These are phyloP conservation scores for Meloidogyne exigua DNA, from an alignment of 1,140 invertebrate species.

Conservation along the genomic window DNA sequence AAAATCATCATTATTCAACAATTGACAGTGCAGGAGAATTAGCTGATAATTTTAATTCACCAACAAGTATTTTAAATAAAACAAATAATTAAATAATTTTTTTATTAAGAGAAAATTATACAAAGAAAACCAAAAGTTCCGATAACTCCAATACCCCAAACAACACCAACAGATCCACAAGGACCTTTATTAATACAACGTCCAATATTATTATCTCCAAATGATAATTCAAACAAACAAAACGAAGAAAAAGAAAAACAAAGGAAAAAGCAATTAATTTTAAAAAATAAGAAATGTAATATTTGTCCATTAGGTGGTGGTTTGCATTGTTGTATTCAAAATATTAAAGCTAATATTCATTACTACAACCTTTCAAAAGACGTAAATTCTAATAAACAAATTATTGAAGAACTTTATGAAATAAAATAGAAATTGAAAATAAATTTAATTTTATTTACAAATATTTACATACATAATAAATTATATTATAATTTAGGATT, in stretches of 20 bases:
- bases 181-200: background rate
- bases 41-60: background rate
- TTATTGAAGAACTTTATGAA: too few species aligned
- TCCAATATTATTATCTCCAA: background rate
- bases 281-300: background rate
- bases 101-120: slow-evolving; percentile 2
- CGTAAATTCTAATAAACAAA: background rate
- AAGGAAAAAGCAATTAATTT: background rate
- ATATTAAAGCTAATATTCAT: background rate
- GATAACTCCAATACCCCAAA: background rate
- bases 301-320: background rate
- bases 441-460: background rate
- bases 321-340: background rate
- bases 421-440: too few species aligned
- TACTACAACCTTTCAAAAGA: background rate
- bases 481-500: too few species aligned
- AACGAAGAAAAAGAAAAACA: background rate
- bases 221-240: background rate
- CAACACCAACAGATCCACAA: background rate
- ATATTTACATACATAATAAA: too few species aligned
- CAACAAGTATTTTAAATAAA: background rate
- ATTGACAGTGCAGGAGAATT: background rate
- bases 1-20: background rate
- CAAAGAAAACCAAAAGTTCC: background rate
- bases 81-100: background rate